phyloP scores from a whole-genome alignment of 1,140 invertebrate genomes.

The Bacillus rossius region DNA sequence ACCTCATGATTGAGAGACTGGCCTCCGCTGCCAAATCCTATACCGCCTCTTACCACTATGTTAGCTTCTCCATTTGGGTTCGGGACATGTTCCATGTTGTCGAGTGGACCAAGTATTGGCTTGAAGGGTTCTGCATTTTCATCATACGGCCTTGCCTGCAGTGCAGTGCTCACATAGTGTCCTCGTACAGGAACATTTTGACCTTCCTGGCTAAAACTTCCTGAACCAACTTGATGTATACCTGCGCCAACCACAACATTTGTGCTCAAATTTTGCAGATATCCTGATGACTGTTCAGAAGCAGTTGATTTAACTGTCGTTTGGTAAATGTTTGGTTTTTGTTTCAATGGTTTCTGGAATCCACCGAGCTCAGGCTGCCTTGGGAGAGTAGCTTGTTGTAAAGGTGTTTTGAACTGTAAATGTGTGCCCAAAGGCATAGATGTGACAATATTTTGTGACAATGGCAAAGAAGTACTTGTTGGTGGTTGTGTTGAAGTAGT shows the following conservation, averaged over 20 bases:
- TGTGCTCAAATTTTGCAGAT: too few relatives aligned
- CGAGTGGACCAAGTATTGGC: constrained; percentile 27
- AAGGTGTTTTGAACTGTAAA: constrained; percentile 20
- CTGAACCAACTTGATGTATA: too few relatives aligned
- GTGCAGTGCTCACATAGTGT: constrained; percentile 41
- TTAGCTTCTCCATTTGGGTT: background rate
- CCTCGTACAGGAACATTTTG: constrained; percentile 9
- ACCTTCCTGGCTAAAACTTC: too few relatives aligned
- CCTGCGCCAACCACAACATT: too few relatives aligned
- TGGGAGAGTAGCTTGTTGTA: background rate
- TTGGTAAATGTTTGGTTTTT: too few relatives aligned
- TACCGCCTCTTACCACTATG: background rate
- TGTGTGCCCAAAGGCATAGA: constrained; percentile 19
- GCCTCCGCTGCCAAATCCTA: too few relatives aligned
- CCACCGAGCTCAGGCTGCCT: background rate
- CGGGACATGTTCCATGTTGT: background rate
- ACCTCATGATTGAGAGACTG: too few relatives aligned
- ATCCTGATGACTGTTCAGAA: too few relatives aligned
- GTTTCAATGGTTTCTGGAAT: too few relatives aligned
- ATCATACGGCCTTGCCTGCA: constrained; percentile 44
- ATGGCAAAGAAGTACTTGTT: background rate
- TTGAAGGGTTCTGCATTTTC: constrained; percentile 29
- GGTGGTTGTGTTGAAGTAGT: background rate
- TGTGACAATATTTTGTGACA: constrained; percentile 14
- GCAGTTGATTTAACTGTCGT: too few relatives aligned